Evolutionary conservation across 2,113 vertebrate species (phyloP).

Genomic region (Tragelaphus imberbis): DNA sequence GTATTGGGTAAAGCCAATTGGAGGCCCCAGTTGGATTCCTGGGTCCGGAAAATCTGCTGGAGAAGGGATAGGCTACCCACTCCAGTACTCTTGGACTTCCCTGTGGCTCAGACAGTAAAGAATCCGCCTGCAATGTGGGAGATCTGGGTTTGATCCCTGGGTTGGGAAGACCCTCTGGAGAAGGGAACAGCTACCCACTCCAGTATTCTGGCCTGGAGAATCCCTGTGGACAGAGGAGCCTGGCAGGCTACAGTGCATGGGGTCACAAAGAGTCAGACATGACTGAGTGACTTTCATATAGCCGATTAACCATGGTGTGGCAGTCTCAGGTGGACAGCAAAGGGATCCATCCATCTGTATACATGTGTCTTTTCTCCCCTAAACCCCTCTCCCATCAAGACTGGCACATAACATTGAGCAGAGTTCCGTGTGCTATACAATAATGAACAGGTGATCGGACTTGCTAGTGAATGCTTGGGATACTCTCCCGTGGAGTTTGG

Average conservation of each 20-base stretch:
- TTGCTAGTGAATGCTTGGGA: fast-evolving
- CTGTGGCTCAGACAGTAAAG: neutral
- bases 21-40: neutral
- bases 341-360: neutral
- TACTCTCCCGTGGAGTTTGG: neutral
- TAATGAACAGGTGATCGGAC: neutral
- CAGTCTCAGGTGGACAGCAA: neutral
- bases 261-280: neutral
- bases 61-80: neutral
- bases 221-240: neutral
- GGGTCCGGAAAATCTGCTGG: neutral
- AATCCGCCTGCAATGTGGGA: fast-evolving
- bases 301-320: neutral
- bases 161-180: neutral
- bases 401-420: neutral
- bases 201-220: neutral
- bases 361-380: neutral
- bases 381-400: neutral
- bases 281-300: neutral
- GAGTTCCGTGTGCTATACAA: neutral
- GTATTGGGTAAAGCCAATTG: neutral
- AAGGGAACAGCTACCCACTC: neutral
- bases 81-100: neutral
- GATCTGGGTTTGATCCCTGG: neutral
- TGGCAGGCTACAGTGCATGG: neutral